Evolutionary conservation across 1,140 invertebrate species (phyloP).

Genomic region (Lanistes nyassanus): DNA sequence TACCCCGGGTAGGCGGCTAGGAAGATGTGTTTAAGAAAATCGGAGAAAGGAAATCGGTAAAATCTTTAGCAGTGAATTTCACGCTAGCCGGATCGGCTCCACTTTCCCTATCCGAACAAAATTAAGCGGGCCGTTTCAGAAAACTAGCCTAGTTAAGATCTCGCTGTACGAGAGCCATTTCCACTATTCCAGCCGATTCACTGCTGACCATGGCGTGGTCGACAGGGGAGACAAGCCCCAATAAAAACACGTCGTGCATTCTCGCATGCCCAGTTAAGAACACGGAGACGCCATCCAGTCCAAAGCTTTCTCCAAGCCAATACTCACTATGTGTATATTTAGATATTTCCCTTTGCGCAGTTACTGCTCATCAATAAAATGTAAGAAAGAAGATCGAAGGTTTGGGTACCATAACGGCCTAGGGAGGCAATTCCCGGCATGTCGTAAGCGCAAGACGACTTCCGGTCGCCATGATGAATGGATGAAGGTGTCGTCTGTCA

Average conservation of each 20-base stretch:
- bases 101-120: too few species aligned
- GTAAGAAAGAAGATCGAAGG: constrained; percentile 3
- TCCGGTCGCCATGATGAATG: constrained; percentile 11
- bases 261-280: too few species aligned
- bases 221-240: background rate
- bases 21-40: too few species aligned
- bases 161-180: background rate
- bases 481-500: constrained; percentile 6
- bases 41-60: too few species aligned
- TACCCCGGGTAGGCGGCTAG: too few species aligned
- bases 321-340: background rate
- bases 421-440: background rate
- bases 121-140: too few species aligned
- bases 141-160: background rate
- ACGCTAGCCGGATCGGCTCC: too few species aligned
- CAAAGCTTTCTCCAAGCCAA: background rate
- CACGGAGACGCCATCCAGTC: too few species aligned
- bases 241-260: background rate
- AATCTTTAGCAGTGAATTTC: too few species aligned
- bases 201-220: constrained; percentile 2
- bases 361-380: background rate
- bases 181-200: background rate
- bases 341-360: background rate
- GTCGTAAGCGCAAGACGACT: constrained; percentile 10
- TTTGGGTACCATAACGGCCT: background rate